phyloP scores from a whole-genome alignment of 2,888 invertebrate species.

The Microctonus hyperodae region DNA sequence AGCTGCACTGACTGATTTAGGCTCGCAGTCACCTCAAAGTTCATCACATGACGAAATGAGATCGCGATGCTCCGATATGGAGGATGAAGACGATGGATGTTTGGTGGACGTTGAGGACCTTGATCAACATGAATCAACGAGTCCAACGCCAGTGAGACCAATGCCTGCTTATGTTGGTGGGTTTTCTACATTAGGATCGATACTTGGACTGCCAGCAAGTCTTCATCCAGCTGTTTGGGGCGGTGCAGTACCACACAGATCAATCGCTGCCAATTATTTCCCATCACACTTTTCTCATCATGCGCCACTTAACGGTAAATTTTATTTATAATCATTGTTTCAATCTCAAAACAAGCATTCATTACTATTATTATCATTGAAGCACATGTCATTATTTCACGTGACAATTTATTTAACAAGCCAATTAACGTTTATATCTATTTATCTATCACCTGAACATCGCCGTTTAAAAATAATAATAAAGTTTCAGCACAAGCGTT shows the following conservation, averaged over 20 bases:
- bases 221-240: constrained; percentile 58
- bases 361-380: not conserved
- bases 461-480: too few species aligned
- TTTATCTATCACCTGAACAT: too few species aligned
- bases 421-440: too few species aligned
- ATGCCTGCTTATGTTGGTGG: constrained; percentile 58
- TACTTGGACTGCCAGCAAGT: constrained; percentile 49
- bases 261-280: constrained; percentile 52
- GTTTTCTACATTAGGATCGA: constrained; percentile 51
- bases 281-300: constrained; percentile 58
- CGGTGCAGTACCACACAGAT: constrained; percentile 49
- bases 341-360: not conserved
- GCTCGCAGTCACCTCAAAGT: constrained; percentile 53
- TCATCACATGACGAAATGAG: constrained; percentile 50
- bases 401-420: too few species aligned
- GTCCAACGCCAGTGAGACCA: constrained; percentile 55
- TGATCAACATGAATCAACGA: constrained; percentile 42
- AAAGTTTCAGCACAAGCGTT: too few species aligned
- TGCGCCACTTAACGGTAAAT: constrained; percentile 55
- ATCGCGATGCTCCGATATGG: constrained; percentile 66
- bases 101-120: constrained; percentile 83
- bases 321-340: not conserved
- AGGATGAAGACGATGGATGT: constrained; percentile 71
- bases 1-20: constrained; percentile 37
- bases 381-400: too few species aligned